Conservation (phyloP, 2,888 invertebrate genomes). For the Leucoptera coffeella region DNA sequence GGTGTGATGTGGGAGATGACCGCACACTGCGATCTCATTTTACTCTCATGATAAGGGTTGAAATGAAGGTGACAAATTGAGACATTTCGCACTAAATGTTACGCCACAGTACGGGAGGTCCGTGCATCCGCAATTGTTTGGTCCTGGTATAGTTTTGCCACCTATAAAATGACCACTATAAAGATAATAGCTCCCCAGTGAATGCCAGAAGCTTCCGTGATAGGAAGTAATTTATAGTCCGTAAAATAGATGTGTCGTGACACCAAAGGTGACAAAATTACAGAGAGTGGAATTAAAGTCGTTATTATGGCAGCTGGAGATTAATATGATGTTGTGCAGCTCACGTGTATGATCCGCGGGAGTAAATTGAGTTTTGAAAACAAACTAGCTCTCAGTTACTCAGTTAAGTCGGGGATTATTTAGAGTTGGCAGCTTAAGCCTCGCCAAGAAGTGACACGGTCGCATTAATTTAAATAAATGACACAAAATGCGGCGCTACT, state of each 20-base stretch:
- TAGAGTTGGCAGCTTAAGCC: conserved; percentile 1
- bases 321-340: conserved; percentile 1
- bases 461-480: conserved; percentile 4
- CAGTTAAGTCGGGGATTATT: background rate
- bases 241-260: conserved; percentile 1
- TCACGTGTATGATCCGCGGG: background rate
- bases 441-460: background rate
- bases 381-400: conserved; percentile 1
- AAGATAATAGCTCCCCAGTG: too few species aligned
- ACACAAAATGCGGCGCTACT: conserved; percentile 1
- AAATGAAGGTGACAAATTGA: conserved; percentile 31
- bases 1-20: conserved; percentile 25
- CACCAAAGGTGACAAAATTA: conserved; percentile 15
- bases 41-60: conserved; percentile 22
- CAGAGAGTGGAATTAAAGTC: conserved; percentile 11
- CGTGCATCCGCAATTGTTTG: conserved; percentile 13
- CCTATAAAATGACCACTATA: conserved; percentile 14
- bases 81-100: conserved; percentile 11
- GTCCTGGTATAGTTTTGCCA: conserved; percentile 15
- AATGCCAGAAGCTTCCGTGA: conserved; percentile 15
- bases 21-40: conserved; percentile 43
- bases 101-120: conserved; percentile 27
- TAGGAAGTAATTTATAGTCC: conserved; percentile 25
- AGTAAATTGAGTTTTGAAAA: conserved; percentile 1
- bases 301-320: background rate